Base-by-base conservation (phyloP, 1,140 invertebrate species). In the Hylaeus anthracinus region DNA sequence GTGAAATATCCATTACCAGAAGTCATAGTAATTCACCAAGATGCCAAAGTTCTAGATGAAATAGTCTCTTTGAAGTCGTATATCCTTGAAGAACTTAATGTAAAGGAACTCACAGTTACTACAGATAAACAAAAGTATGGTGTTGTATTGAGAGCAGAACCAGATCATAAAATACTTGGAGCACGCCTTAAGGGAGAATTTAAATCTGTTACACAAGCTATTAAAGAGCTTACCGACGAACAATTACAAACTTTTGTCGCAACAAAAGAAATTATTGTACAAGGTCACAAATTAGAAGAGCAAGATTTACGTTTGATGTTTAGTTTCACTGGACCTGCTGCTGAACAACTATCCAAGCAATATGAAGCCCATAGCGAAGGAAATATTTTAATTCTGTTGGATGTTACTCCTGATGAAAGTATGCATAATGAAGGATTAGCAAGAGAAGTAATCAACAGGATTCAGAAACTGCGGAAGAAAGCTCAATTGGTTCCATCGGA, bases 401-500 rank as follows among this genome's bases (percentile, higher is more conserved):
- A 97, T 90, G 94, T 97, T 60, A 96, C 96, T 0, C 96, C 97
- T 2, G 98, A 99, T 93, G 96, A 98, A 87, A 95, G 96, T 3
- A 97, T 99, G 96, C 93, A 97, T 76, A 96, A 99, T 91, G 98
- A 99, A 95, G 98, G 98, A 45, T 94, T 97, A 76, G 97, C 98
- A 0, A 94, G 99, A 78, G 99, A 99, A 94, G 96, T 99, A 9
- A 98, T 99, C 45, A 99, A 99, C 91, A 95, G 99, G 63, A 95
- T 99, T 58, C 99, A 99, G 90, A 99, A 99, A 93, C 93, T 99
- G 0, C 94, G 99, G n/a, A 99, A 99, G 92, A 98, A 99, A 92
- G 98, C 98, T 2, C 96, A 97, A 89, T 94, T 99, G 14, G 96
- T 98, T 37, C 98, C 98, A 1, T 97, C 97, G 10, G 98, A 99